Evolutionary conservation across 2,888 invertebrate species (phyloP), one percentile per base, ranked within the genome.

Genomic region (Linyphia triangularis): DNA sequence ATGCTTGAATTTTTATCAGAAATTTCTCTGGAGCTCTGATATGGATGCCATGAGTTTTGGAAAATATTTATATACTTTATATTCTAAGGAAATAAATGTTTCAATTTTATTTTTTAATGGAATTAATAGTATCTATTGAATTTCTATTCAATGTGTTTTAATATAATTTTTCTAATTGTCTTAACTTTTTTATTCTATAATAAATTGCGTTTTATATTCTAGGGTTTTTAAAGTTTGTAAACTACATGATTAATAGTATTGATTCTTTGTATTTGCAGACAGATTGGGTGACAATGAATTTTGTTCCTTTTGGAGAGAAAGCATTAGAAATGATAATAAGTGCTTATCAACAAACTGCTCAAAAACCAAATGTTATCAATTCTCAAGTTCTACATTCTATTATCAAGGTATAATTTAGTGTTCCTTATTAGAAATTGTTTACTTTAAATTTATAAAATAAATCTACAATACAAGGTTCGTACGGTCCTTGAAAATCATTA

Each of bases 291-390:
- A 95, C 95, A 88, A 95, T 96, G 95, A 96, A 96, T 93, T 96
- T 96, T 92, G 96, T 97, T 91, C 96, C 97, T 63, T 97, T 97
- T 93, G 96, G 96, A 43, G 97, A 97, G 92, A 95, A 96, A 92
- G 94, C 96, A 2, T 93, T 97, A 79, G 94, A 95, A 81, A 95
- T 96, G 94, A 95, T 95, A 13, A 95, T 96, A 0, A 95, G 94
- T 91, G 93, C 96, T 89, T 97, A 96, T 92, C 95, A 95, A 91
- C 94, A 94, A 91, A 96, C 96, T 9, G 96, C 96, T 24, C 94
- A 94, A 78, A 95, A 95, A 92, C 93, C 94, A 69, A 94, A 95
- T 89, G 96, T 97, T 22, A 95, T 97, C 89, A 94, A 95, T 91
- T 94, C 95, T 63, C 94, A 95, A 91, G 95, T 96, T 86, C 93